Percentiles rank a stretch among this genome's conserved stretches.
These are phyloP conservation scores for Natator depressus DNA, from an alignment of 2,113 vertebrate species.

Conservation along the genomic window DNA sequence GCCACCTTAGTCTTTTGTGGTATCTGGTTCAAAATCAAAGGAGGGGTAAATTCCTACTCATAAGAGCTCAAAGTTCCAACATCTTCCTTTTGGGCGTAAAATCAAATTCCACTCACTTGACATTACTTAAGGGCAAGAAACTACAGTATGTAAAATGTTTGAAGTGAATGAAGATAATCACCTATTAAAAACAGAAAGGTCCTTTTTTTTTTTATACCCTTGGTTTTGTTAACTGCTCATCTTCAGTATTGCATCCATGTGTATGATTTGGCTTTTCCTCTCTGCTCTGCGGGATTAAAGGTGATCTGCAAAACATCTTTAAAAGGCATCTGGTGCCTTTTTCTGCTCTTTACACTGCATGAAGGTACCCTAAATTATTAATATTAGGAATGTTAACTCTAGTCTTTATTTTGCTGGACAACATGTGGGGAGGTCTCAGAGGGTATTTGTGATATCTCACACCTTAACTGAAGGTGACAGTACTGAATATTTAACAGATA, in stretches of 20 bases:
- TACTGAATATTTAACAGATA: neutral
- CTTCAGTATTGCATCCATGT: neutral
- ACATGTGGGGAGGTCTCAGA: neutral
- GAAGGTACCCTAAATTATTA: neutral
- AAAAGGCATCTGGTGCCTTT: no score
- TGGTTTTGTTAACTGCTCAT: neutral
- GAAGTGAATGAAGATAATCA: neutral
- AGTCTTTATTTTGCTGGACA: neutral
- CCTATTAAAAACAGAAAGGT: neutral
- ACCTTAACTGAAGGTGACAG: neutral
- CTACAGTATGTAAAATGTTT: neutral
- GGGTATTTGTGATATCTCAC: neutral
- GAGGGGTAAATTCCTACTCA: neutral
- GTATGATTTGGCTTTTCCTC: neutral
- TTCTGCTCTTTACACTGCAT: no score
- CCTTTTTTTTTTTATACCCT: no score
- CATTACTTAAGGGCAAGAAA: neutral
- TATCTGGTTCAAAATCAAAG: neutral
- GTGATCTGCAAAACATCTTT: neutral
- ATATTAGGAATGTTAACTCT: neutral
- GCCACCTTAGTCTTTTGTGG: neutral
- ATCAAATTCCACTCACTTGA: neutral
- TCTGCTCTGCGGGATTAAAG: neutral
- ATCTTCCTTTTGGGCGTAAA: neutral
- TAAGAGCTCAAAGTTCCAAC: neutral